Evolutionary conservation across 30 jellyfish, hydroid and myxozoan genomes (phyloP), one percentile per base, ranked within the genome.

Genomic region (Pseudorhiza aurosa): DNA sequence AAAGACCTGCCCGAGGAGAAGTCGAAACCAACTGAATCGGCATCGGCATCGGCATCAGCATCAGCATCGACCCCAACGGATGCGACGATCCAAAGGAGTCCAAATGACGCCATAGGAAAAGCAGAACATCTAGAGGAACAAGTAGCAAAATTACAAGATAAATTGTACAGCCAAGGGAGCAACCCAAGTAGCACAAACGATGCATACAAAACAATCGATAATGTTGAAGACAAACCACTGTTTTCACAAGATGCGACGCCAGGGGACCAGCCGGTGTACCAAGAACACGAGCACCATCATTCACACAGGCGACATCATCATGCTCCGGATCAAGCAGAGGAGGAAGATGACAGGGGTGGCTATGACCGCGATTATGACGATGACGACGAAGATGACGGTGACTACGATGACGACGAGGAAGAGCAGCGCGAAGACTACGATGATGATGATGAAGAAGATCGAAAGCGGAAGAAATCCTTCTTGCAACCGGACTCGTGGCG

Each of bases 81-180:
- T 22, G 89, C 63, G 14, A 55, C 72, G 25, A 82, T 83, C 27
- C 70, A 77, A 42, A 78, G 81, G n/a, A 84, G 85, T 30, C 47
- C 83, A 33, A 82, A 82, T 42, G 97, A 90, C 10, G 94, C 93
- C 27, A 57, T 93, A 5, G 93, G 73, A 1, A 93, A 93, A 82
- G 99, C 97, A 8, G 87, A 81, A 36, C 97, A 87, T 42, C 30
- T 93, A 58, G 96, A 93, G 58, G 96, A 86, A 57, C 95, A 86
- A 70, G 99, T 86, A 2, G 97, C 97, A 14, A 73, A 83, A 17
- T 79, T 85, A 14, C 96, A 86, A 67, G 99, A 86, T 33, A 84
- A 83, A 33, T 37, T 89, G 44, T 89, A 89, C 77, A 84, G 85
- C 50, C 84, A 68, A 72, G 87, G 84, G 10, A 53, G 9, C 36